Evolutionary conservation across 37 sponge, comb jelly and placozoan genomes (phyloP), one percentile per base, ranked within the genome.

Genomic region (Axinella damicornis): DNA sequence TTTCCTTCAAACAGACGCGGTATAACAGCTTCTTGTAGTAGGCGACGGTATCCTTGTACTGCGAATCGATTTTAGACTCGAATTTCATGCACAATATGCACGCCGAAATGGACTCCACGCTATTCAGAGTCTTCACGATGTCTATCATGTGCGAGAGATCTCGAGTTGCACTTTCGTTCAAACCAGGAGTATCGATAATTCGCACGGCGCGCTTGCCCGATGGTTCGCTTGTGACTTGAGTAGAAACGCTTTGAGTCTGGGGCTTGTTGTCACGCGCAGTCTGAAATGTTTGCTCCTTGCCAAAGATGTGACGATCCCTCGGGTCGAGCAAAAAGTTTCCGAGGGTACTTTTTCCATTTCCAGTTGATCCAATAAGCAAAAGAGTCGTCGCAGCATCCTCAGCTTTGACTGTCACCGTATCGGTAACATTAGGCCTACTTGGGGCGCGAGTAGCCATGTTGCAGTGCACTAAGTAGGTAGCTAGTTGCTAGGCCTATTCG

Each of bases 291-390:
- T 78, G 87, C 9, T 68, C 2, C 0, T 69, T 27, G n/a, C n/a
- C n/a, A 0, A 52, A 64, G 25, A 57, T 54, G 19, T 40, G 60
- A 64, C 73, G 83, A 22, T 59, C 65, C 18, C 61, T 71, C 24
- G 87, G 86, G 36, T 85, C 77, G 37, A 85, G 11, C 21, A 85
- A 31, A 65, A 76, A 85, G 70, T 85, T 85, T 2, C 86, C 86
- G 25, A 85, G 35, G 0, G 77, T 77, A 56, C 86, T 85, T 39
- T 85, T 85, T 9, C 86, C 86, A 27, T 67, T 85, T 0, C 86
- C 86, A 66, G 86, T 85, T 58, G 86, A 85, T 20, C 86, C 86
- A 28, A 85, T 85, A 34, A 85, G 28, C 6, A 85, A 38, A 1
- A 85, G 20, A 58, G 74, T 61, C 83, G 70, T 82, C 22, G n/a